A percentile compares a stretch with the other conserved stretches of the same genome.
Conservation (phyloP, 1,140 invertebrate genomes). For the Charaxes varanes region DNA sequence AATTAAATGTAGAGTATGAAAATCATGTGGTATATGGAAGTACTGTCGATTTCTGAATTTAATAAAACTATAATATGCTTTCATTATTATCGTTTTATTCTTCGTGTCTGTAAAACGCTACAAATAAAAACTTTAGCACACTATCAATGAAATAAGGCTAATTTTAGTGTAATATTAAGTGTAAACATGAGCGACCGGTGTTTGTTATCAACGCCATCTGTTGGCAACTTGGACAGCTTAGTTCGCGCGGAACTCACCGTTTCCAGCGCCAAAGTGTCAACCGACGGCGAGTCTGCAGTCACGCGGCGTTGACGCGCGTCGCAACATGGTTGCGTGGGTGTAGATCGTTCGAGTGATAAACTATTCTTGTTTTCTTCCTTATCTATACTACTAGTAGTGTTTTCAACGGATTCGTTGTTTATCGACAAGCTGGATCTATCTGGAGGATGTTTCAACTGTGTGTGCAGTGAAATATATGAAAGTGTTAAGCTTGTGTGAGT, state of each 20-base stretch:
- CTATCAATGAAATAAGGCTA: not conserved
- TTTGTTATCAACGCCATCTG: slow-evolving; percentile 47
- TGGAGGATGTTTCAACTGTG: slow-evolving; percentile 26
- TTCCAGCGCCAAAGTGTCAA: slow-evolving; percentile 59
- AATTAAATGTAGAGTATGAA: too few relatives aligned
- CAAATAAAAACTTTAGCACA: too few relatives aligned
- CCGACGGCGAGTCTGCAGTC: slow-evolving; percentile 63
- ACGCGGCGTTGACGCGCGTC: slow-evolving; percentile 68
- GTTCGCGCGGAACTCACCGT: slow-evolving; percentile 26
- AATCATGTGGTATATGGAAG: too few relatives aligned
- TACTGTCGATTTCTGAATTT: too few relatives aligned
- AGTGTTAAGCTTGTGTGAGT: slow-evolving; percentile 52
- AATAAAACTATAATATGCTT: too few relatives aligned
- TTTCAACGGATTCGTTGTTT: slow-evolving; percentile 17
- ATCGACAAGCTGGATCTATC: slow-evolving; percentile 12
- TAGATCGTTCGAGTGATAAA: slow-evolving; percentile 59
- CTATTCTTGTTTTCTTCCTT: slow-evolving; percentile 54
- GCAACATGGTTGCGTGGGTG: slow-evolving; percentile 63
- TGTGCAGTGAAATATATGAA: slow-evolving; percentile 45
- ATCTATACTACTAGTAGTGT: slow-evolving; percentile 36
- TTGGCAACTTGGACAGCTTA: slow-evolving; percentile 20
- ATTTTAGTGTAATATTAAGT: slow-evolving; percentile 9
- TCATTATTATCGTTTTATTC: too few relatives aligned
- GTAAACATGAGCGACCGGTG: slow-evolving; percentile 13
- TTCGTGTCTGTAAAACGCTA: too few relatives aligned